phyloP scores from a whole-genome alignment of 2,888 invertebrate genomes.

The Coelinius sp. region DNA sequence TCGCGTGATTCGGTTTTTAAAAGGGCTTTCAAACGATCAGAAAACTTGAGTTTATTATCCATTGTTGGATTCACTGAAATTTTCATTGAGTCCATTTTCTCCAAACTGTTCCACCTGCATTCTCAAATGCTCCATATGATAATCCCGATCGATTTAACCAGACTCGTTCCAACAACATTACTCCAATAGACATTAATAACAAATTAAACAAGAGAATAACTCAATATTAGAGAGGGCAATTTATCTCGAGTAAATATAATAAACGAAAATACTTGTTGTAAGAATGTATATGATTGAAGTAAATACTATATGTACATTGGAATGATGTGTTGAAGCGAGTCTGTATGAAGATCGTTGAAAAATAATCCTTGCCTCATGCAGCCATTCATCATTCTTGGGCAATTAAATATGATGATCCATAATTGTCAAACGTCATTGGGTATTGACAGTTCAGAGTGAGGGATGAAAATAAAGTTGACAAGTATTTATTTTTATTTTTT shows the following conservation, averaged over 20 bases:
- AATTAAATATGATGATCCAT: neutral
- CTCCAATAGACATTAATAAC: neutral
- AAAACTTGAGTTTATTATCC: conserved; percentile 71
- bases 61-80: conserved; percentile 61
- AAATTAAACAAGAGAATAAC: too few relatives aligned
- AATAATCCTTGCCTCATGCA: conserved; percentile 31
- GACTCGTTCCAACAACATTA: conserved; percentile 31
- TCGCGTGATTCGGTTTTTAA: conserved; percentile 67
- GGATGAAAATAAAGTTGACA: conserved; percentile 1
- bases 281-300: too few relatives aligned
- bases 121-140: conserved; percentile 58
- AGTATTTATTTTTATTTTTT: too few relatives aligned
- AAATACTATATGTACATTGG: neutral
- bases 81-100: conserved; percentile 59
- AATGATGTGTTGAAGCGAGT: neutral
- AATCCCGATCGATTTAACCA: conserved; percentile 49
- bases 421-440: neutral
- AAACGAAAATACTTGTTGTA: too few relatives aligned
- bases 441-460: neutral
- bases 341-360: conserved; percentile 8
- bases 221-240: too few relatives aligned
- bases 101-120: conserved; percentile 60
- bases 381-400: conserved; percentile 13
- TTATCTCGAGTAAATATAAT: too few relatives aligned
- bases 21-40: conserved; percentile 70